These are phyloP conservation scores for Panurus biarmicus DNA, from an alignment of 2,113 vertebrate species.

Conservation along the genomic window DNA sequence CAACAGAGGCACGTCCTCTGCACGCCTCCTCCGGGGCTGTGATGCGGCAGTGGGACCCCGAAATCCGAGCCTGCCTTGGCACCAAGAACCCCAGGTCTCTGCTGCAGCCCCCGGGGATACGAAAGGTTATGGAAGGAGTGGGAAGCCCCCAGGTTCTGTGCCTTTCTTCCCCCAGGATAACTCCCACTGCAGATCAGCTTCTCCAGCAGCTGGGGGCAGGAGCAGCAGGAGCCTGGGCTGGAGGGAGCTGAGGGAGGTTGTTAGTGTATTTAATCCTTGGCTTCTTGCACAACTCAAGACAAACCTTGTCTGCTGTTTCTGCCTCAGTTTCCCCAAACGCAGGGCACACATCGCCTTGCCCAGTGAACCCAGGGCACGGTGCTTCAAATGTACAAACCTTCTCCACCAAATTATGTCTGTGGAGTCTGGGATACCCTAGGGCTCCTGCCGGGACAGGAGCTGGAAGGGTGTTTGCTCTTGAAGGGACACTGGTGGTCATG, in stretches of 20 bases:
- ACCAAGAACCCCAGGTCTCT: neutral
- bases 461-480: neutral
- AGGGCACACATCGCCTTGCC: neutral
- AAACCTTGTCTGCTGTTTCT: neutral
- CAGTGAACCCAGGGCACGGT: rapidly evolving
- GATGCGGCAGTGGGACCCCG: neutral
- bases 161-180: neutral
- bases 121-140: neutral
- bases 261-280: neutral
- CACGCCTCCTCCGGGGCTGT: neutral
- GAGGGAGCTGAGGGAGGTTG: neutral
- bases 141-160: neutral
- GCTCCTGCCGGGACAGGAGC: neutral
- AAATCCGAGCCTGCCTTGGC: neutral
- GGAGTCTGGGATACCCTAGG: neutral
- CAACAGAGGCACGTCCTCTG: neutral
- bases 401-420: neutral
- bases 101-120: neutral
- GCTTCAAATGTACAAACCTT: neutral
- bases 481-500: neutral
- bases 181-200: neutral
- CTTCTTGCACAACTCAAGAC: neutral
- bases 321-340: neutral
- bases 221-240: neutral
- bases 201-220: neutral